A percentile compares a stretch with the other conserved stretches of the same genome.
Evolutionary conservation across 1,140 invertebrate species (phyloP).

Genomic region (Musca vetustissima): DNA sequence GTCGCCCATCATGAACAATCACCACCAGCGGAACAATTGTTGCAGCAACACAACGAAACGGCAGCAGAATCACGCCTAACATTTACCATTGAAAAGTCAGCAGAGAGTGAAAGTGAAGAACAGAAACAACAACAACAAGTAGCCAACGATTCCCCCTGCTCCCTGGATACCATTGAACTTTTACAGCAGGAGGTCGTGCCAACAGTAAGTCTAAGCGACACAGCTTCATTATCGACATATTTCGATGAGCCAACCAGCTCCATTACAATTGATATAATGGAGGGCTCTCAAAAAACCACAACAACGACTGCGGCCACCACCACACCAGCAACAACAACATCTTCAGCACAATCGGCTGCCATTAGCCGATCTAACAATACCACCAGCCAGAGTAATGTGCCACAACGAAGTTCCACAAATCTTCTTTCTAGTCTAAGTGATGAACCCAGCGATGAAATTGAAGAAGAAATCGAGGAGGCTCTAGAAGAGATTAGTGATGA

Average conservation of each 20-base stretch:
- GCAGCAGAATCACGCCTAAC: conserved; percentile 39
- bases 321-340: not conserved
- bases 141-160: not conserved
- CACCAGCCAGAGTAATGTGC: conserved; percentile 13
- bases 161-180: conserved; percentile 39
- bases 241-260: conserved; percentile 48
- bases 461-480: conserved; percentile 52
- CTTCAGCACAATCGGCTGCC: not conserved
- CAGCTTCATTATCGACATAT: conserved; percentile 43
- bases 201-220: conserved; percentile 37
- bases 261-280: conserved; percentile 47
- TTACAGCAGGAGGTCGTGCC: conserved; percentile 26
- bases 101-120: conserved; percentile 22
- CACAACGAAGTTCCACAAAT: conserved; percentile 15
- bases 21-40: conserved; percentile 7
- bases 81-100: conserved; percentile 41
- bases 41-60: conserved; percentile 9
- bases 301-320: conserved; percentile 25
- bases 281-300: conserved; percentile 30
- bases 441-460: conserved; percentile 36
- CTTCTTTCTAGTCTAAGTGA: conserved; percentile 1
- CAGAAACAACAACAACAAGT: conserved; percentile 37
- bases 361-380: too few relatives aligned
- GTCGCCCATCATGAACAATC: not conserved
- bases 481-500: conserved; percentile 46